A percentile compares a stretch with the other conserved stretches of the same genome.
Conservation (phyloP, 64 coral and sea anemone genomes). For the Dendronephthya gigantea region DNA sequence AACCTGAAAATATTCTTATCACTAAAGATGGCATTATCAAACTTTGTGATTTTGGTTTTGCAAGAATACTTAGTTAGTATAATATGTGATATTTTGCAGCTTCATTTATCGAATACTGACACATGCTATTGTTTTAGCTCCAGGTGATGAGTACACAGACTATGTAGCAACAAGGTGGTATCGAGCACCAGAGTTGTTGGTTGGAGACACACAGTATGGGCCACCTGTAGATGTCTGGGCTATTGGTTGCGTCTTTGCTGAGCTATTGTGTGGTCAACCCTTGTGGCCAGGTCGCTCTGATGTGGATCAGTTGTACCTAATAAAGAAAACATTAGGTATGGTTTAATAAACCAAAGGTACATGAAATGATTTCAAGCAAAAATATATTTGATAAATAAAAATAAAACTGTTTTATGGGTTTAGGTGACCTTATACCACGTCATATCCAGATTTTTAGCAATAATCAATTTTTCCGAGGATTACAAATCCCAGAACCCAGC, state of each 20-base stretch:
- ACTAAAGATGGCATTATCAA: constrained; percentile 92
- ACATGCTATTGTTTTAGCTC: too few relatives aligned
- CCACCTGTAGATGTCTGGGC: constrained; percentile 95
- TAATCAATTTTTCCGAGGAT: constrained; percentile 90
- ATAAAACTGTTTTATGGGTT: not conserved
- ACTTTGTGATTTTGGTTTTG: constrained; percentile 98
- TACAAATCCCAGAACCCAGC: constrained; percentile 71
- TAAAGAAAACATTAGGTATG: constrained; percentile 85
- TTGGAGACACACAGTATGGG: constrained; percentile 76
- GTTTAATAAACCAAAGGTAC: not conserved
- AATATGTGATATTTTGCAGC: not conserved
- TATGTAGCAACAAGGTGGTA: constrained; percentile 98
- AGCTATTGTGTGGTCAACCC: constrained; percentile 75
- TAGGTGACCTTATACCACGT: constrained; percentile 80
- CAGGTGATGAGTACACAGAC: constrained; percentile 90
- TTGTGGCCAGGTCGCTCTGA: constrained; percentile 95
- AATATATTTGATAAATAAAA: not conserved
- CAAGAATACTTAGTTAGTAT: constrained; percentile 81
- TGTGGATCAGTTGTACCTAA: constrained; percentile 86
- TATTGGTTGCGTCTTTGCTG: constrained; percentile 94
- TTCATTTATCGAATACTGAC: not conserved
- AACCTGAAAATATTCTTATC: constrained; percentile 93
- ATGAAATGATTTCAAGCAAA: too few relatives aligned
- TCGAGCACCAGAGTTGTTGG: constrained; percentile 87
- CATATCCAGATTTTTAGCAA: constrained; percentile 79